Evolutionary conservation across 2,888 invertebrate species (phyloP).

Genomic region (Macaria liturata): DNA sequence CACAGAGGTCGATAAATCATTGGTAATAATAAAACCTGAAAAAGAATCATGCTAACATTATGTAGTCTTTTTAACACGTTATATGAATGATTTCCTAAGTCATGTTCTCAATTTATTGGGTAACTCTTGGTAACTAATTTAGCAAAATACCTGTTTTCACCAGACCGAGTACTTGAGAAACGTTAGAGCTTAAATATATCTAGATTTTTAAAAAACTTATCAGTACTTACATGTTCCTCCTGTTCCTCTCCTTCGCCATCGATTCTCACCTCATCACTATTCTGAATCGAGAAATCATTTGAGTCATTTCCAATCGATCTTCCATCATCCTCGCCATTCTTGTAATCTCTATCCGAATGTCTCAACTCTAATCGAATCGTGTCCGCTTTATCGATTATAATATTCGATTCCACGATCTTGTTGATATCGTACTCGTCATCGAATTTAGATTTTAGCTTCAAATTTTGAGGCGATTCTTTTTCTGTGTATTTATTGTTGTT

Average conservation of each 20-base stretch:
- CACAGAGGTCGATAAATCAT: too few species aligned
- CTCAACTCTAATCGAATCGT: slow-evolving; percentile 63
- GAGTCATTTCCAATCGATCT: slow-evolving; percentile 35
- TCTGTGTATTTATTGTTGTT: slow-evolving; percentile 57
- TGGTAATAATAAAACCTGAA: too few species aligned
- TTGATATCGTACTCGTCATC: slow-evolving; percentile 53
- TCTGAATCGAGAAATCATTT: slow-evolving; percentile 51
- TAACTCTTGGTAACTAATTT: too few species aligned
- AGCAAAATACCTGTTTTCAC: too few species aligned
- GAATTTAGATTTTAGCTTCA: slow-evolving; percentile 56
- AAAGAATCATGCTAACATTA: too few species aligned
- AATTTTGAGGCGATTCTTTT: slow-evolving; percentile 42
- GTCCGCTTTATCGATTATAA: slow-evolving; percentile 62
- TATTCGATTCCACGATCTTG: slow-evolving; percentile 62
- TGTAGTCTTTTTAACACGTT: too few species aligned
- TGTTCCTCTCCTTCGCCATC: slow-evolving; percentile 45
- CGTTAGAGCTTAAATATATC: too few species aligned
- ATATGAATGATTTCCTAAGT: too few species aligned
- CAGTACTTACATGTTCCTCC: slow-evolving; percentile 57
- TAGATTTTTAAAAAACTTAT: too few species aligned
- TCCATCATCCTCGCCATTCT: slow-evolving; percentile 28
- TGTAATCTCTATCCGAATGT: slow-evolving; percentile 44
- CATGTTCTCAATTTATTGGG: too few species aligned
- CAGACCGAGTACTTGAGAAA: too few species aligned
- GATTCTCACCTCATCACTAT: slow-evolving; percentile 41